A percentile compares a stretch with the other conserved stretches of the same genome.
These are phyloP conservation scores for Enhydra lutris DNA, from an alignment of 2,113 vertebrate genomes.

Conservation along the genomic window DNA sequence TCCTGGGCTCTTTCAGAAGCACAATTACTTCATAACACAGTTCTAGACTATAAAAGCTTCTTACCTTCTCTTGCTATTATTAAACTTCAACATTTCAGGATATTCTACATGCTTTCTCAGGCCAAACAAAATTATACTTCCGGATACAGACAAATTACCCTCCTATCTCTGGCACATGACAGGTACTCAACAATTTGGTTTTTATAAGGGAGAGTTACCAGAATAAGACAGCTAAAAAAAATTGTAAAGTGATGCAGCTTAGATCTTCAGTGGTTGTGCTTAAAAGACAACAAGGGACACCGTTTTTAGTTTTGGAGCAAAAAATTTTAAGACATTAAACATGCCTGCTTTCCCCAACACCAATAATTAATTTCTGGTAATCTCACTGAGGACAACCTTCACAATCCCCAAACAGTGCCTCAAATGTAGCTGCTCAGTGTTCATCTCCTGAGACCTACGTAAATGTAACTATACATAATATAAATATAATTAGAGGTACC, in stretches of 20 bases:
- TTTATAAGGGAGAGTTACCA: constrained; percentile 10
- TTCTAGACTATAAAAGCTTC: neutral
- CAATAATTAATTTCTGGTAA: neutral
- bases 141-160: neutral
- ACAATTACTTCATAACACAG: neutral
- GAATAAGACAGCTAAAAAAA: neutral
- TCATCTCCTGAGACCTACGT: neutral
- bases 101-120: neutral
- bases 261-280: neutral
- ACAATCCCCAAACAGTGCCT: neutral
- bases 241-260: neutral
- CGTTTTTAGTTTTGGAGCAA: constrained; percentile 18
- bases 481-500: neutral
- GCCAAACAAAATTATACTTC: constrained; percentile 17
- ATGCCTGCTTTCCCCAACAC: neutral
- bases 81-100: neutral
- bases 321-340: neutral
- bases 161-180: neutral
- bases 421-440: neutral
- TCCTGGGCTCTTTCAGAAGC: neutral
- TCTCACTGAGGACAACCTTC: neutral
- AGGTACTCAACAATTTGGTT: neutral
- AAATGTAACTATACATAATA: neutral
- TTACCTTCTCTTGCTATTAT: constrained; percentile 1
- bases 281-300: neutral